Conservation (phyloP, 2,888 invertebrate species). For the Drosophila mimetica region DNA sequence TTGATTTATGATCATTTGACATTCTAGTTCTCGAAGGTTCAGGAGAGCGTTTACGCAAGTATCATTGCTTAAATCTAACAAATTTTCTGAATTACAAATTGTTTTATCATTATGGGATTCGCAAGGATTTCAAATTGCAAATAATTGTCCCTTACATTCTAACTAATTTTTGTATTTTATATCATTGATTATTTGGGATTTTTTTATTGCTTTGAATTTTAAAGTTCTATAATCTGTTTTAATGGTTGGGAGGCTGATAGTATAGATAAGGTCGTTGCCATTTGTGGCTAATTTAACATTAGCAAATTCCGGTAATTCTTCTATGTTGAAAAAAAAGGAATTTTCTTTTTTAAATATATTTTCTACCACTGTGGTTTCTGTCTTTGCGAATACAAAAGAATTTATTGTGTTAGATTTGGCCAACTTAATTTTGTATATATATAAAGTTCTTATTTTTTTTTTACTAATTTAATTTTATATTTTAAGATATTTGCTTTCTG, state of each 20-base stretch:
- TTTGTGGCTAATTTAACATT: not conserved
- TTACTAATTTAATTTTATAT: too few species aligned
- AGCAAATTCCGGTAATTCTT: not conserved
- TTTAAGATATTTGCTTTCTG: not conserved
- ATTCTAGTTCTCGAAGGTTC: not conserved
- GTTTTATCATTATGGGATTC: not conserved
- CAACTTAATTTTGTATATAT: too few species aligned
- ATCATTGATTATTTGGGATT: not conserved
- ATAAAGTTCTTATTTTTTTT: not conserved
- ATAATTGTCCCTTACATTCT: not conserved
- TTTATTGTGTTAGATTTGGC: conserved; percentile 1
- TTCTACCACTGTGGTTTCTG: not conserved
- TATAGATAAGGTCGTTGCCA: not conserved
- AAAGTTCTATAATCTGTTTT: too few species aligned
- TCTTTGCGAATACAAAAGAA: not conserved
- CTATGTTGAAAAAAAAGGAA: not conserved
- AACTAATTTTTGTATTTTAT: not conserved
- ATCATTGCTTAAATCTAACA: not conserved
- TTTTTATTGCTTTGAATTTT: not conserved
- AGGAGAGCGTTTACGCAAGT: not conserved
- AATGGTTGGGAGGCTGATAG: not conserved
- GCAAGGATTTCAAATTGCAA: too few species aligned
- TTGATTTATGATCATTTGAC: not conserved
- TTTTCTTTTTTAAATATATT: not conserved
- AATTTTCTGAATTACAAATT: not conserved